Evolutionary conservation across 2,113 vertebrate species (phyloP).

Genomic region (Bungarus multicinctus): DNA sequence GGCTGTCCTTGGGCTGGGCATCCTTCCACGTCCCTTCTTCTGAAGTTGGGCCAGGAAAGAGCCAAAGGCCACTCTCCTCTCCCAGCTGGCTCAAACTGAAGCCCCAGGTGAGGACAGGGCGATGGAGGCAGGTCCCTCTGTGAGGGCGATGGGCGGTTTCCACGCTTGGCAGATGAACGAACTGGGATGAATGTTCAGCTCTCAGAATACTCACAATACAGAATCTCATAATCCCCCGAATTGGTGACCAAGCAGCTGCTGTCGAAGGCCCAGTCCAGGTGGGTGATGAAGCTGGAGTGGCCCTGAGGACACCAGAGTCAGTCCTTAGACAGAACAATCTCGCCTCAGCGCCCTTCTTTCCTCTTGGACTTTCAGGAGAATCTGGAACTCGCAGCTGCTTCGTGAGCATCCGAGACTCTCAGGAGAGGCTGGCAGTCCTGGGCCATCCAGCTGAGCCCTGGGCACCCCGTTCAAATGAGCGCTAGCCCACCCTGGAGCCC

Average conservation of each 20-base stretch:
- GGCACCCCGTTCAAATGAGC: neutral
- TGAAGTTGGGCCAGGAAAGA: neutral
- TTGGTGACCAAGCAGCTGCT: constrained; percentile 87
- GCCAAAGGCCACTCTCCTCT: neutral
- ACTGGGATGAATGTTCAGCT: accelerated
- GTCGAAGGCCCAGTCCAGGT: constrained; percentile 85
- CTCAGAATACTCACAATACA: constrained; percentile 78
- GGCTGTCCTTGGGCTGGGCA: neutral
- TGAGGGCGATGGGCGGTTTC: neutral
- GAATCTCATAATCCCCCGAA: constrained; percentile 90
- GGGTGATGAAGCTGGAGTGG: constrained; percentile 90
- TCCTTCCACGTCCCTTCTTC: neutral
- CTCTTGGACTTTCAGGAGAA: neutral
- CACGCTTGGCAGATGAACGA: neutral
- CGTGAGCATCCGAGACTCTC: neutral
- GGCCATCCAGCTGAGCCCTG: neutral
- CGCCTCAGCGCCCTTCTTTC: neutral
- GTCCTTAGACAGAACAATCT: neutral
- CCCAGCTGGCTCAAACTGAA: neutral
- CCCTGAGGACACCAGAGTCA: constrained; percentile 65
- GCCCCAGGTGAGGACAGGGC: accelerated
- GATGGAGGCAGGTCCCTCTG: neutral
- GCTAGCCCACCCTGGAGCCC: neutral
- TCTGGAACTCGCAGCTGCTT: neutral
- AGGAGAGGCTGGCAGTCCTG: neutral